Percentiles rank a stretch among this genome's conserved stretches.
phyloP scores from a whole-genome alignment of 2,113 vertebrate genomes.

The Otolemur garnettii region DNA sequence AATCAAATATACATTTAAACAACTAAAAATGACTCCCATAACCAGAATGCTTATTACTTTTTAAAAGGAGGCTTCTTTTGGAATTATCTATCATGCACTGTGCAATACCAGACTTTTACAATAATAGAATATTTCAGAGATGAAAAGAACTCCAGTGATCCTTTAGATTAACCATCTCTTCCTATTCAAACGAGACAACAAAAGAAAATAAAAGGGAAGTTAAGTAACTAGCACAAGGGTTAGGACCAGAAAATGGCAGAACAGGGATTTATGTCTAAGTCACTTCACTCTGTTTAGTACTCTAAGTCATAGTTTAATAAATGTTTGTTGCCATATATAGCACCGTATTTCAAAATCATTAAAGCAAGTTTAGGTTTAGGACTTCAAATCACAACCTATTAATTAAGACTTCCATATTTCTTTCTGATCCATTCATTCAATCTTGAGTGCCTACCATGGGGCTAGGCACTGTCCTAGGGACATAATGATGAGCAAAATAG shows the following conservation, averaged over 20 bases:
- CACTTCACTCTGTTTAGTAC: neutral
- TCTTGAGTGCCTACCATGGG: neutral
- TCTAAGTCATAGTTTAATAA: slow-evolving; percentile 37
- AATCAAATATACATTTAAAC: slow-evolving; percentile 74
- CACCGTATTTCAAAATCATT: slow-evolving; percentile 51
- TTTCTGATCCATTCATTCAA: slow-evolving; percentile 28
- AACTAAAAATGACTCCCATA: slow-evolving; percentile 62
- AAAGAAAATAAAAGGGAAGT: neutral
- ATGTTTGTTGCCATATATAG: neutral
- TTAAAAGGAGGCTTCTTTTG: slow-evolving; percentile 41
- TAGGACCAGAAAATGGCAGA: neutral
- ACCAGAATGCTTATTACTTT: neutral
- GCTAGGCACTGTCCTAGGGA: neutral
- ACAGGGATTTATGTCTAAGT: neutral
- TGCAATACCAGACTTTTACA: neutral
- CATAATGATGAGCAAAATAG: neutral
- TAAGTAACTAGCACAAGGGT: slow-evolving; percentile 5
- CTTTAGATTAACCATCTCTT: slow-evolving; percentile 41
- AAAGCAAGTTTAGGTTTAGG: slow-evolving; percentile 1
- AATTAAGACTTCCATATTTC: neutral
- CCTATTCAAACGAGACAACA: slow-evolving; percentile 32
- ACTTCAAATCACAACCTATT: slow-evolving; percentile 22
- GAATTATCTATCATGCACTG: neutral
- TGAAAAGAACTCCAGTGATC: slow-evolving; percentile 5
- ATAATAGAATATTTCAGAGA: slow-evolving; percentile 52